Base-by-base conservation (phyloP, 2,113 vertebrate species). In the Tetraodon nigroviridis region DNA sequence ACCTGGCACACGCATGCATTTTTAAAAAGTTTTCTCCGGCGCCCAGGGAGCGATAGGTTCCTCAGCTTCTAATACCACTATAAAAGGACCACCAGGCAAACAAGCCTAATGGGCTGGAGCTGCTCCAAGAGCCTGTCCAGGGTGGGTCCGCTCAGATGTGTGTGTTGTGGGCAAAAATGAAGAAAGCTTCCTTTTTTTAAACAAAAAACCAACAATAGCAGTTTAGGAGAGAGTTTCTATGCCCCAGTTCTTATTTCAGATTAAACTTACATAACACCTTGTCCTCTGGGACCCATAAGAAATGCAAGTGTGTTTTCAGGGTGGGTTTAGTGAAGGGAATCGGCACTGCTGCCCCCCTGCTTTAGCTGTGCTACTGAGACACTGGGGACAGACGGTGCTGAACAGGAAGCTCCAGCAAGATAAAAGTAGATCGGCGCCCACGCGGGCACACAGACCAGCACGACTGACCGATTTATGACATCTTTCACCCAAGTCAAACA, bases 1-100 rank as follows among this genome's bases (percentile, higher is more conserved):
- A 88, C 74, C 78, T 80, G 82, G 75, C 83, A 59, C 27, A 65
- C 22, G 18, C 79, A 77, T 89, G 78, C 69, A 88, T 89, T 85
- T 84, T 88, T 88, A 45, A 84, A 46, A 67, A 51, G 16, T 29
- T 44, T 67, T 50, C 63, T 54, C 55, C 57, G 46, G 62, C 65
- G 58, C 65, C 61, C 57, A 16, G 54, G 37, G 54, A 69, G 69
- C 57, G 27, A 51, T 52, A 47, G 57, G 61, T 64, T 56, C 53
- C 68, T 56, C n/a, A 51, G 69, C 45, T 40, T 58, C 47, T 60
- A 67, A 62, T 56, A 40, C 61, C 20, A 47, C 6, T 61, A 56
- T 21, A 52, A 53, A 59, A 14, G 49, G 20, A 41, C 44, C 7
- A 41, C 21, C n/a, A 49, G 41, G 1, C 10, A 32, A 49, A 19